Evolutionary conservation across 2,113 vertebrate species (phyloP), one percentile per base, ranked within the genome.

Genomic region (Chunga burmeisteri): DNA sequence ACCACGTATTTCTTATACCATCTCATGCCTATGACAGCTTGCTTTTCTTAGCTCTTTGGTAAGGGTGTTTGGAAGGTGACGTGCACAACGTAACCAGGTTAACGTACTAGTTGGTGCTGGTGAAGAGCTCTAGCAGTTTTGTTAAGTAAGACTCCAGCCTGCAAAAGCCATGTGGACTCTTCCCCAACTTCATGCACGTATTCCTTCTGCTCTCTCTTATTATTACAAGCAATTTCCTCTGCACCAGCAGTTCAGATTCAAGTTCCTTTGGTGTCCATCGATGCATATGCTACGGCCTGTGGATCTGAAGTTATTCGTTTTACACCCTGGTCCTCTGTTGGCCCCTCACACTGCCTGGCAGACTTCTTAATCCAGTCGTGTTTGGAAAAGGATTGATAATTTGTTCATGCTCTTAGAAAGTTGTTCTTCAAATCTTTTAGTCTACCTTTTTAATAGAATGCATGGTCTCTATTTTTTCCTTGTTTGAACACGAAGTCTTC

Each of bases 401-500:
- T 84, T 86, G 34, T 80, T 94, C 38, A 0, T 93, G 86, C 68
- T 81, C 47, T 91, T 75, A 52, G 56, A 44, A 93, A 89, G 70
- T 63, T 85, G 65, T 87, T 94, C 94, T 95, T 93, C 90, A 87
- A 75, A 96, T 87, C 91, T 94, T 88, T 94, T 75, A 40, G 73
- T 82, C 93, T 94, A 82, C 81, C 90, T 96, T 94, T 84, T 91
- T 93, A 96, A 93, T 63, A 89, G 90, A 96, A 91, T 80, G 49
- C 70, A 18, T 61, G 70, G 40, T 94, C 81, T 93, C 81, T 89
- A 44, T 91, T 96, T 94, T 87, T 47, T 5, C 79, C 11, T 10
- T 96, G 84, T 97, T 96, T 94, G 95, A 96, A 94, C 92, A 96
- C 0, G 7, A 94, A 93, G 66, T 87, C 87, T 93, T 90, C 95